These are phyloP conservation scores for Austrofundulus limnaeus DNA, from an alignment of 2,113 vertebrate species.

Conservation along the genomic window DNA sequence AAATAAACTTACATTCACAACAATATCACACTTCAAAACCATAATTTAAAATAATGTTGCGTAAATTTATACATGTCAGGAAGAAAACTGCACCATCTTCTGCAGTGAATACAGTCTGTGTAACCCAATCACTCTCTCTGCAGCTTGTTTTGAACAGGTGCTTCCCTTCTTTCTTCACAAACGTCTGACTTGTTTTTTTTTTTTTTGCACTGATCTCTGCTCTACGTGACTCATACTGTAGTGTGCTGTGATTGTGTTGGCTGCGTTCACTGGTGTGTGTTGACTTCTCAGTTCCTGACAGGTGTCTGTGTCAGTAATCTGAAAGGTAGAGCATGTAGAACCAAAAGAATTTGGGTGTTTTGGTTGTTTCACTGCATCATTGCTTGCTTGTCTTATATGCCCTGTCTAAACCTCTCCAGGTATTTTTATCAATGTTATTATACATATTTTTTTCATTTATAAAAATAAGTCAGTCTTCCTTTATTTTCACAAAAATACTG, in stretches of 20 bases:
- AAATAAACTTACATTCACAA: too few species aligned
- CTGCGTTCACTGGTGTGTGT: conserved; percentile 45
- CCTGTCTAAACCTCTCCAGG: conserved; percentile 9
- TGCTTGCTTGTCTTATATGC: background rate
- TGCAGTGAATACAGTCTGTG: background rate
- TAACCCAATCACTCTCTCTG: background rate
- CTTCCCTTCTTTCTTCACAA: conserved; percentile 55
- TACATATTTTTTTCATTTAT: too few species aligned
- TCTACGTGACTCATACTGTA: conserved; percentile 60
- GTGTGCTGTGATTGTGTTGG: conserved; percentile 38
- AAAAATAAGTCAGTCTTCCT: too few species aligned
- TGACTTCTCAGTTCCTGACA: conserved; percentile 56
- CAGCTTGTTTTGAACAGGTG: conserved; percentile 59
- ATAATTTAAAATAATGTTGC: too few species aligned
- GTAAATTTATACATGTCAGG: too few species aligned
- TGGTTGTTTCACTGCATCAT: conserved; percentile 1
- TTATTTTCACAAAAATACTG: too few species aligned
- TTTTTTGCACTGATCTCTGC: conserved; percentile 72
- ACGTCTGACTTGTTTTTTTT: conserved; percentile 51
- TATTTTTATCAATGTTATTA: background rate
- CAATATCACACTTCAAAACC: too few species aligned
- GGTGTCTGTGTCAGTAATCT: conserved; percentile 62
- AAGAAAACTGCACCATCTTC: background rate
- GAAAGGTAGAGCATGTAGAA: conserved; percentile 35
- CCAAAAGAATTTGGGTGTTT: conserved; percentile 28